These are phyloP conservation scores for Thaleichthys pacificus DNA, from an alignment of 2,797 vertebrate species.

Conservation along the genomic window DNA sequence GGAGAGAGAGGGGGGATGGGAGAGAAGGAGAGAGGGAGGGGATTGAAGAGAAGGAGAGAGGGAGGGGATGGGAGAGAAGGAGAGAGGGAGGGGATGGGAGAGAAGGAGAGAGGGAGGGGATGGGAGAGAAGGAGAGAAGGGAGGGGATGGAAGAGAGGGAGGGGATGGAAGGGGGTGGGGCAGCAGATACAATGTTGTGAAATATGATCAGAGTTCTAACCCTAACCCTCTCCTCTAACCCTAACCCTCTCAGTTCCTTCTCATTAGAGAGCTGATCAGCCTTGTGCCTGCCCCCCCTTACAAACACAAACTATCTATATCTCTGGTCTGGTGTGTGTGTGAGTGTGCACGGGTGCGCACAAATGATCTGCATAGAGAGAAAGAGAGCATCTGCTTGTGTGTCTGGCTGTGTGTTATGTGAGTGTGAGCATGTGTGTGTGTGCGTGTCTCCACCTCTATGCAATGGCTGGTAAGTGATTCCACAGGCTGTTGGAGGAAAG, in stretches of 20 bases:
- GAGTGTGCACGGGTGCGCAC: not conserved
- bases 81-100: not conserved
- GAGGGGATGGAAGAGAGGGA: not conserved
- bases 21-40: conserved; percentile 22
- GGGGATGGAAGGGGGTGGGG: conserved; percentile 34
- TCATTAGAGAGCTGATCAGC: conserved; percentile 72
- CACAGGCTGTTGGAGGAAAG: conserved; percentile 71
- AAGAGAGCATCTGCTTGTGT: not conserved
- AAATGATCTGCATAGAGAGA: not conserved
- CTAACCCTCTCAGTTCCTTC: conserved; percentile 36
- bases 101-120: too few relatives aligned
- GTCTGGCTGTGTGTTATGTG: not conserved
- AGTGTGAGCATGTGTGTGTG: conserved; percentile 24
- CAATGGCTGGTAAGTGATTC: conserved; percentile 68
- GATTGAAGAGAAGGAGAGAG: not conserved
- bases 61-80: not conserved
- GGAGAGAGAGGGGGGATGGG: not conserved
- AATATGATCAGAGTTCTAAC: conserved; percentile 70
- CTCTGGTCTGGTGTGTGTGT: not conserved
- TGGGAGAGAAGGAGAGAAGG: too few relatives aligned
- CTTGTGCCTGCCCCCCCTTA: conserved; percentile 23
- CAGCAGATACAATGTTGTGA: conserved; percentile 70
- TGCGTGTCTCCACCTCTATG: conserved; percentile 37
- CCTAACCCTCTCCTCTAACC: too few relatives aligned
- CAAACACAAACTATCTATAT: conserved; percentile 1